A percentile compares a stretch with the other conserved stretches of the same genome.
Conservation (phyloP, 2,888 invertebrate genomes). For the Epirrita christyi region DNA sequence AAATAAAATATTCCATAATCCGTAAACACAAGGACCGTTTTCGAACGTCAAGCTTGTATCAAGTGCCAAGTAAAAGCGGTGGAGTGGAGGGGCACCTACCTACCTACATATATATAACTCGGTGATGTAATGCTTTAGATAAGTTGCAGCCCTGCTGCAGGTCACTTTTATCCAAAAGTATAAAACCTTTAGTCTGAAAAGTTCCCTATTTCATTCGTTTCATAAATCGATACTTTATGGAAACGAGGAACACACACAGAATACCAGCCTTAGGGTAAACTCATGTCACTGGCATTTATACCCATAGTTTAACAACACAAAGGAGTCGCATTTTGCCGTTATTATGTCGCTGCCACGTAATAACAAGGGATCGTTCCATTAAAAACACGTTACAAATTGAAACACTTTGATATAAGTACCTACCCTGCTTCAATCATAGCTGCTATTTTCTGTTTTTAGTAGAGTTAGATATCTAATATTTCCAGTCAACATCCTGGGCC, state of each 20-base stretch:
- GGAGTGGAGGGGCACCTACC: too few species aligned
- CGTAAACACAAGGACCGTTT: too few species aligned
- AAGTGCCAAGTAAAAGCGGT: constrained; percentile 23
- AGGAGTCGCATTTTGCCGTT: constrained; percentile 60
- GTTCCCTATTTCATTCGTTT: background rate
- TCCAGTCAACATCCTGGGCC: too few species aligned
- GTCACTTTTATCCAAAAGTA: background rate
- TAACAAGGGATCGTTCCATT: constrained; percentile 39
- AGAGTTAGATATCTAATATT: too few species aligned
- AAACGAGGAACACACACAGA: constrained; percentile 10
- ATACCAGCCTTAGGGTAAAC: constrained; percentile 36
- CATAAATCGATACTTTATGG: constrained; percentile 10
- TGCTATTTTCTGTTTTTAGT: background rate
- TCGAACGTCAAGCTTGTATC: too few species aligned
- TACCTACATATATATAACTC: too few species aligned
- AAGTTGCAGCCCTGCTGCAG: too few species aligned
- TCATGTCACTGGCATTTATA: constrained; percentile 69
- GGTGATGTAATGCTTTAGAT: too few species aligned
- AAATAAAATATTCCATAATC: too few species aligned
- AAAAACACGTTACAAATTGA: background rate
- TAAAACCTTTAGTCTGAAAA: background rate
- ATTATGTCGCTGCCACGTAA: constrained; percentile 52
- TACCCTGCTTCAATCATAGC: background rate
- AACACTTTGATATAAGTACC: background rate
- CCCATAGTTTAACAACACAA: constrained; percentile 70